Conservation (phyloP, 2,888 invertebrate species). For the Teinopalpus imperialis region DNA sequence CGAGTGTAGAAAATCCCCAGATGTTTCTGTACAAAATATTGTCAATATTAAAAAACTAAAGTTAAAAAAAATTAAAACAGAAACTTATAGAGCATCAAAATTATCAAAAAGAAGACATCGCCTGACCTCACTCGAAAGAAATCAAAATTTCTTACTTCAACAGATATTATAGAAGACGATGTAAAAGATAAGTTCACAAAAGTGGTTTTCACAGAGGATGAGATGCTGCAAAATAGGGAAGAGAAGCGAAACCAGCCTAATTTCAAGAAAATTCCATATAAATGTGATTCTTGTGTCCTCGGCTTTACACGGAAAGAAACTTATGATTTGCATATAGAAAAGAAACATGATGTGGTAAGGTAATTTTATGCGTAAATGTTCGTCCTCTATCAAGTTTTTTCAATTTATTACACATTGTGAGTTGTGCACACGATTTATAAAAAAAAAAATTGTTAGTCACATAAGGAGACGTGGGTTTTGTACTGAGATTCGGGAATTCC, state of each 20-base stretch:
- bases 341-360: slow-evolving; percentile 49
- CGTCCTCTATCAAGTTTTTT: too few species aligned
- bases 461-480: too few species aligned
- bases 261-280: slow-evolving; percentile 56
- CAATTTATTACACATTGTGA: too few species aligned
- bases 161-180: slow-evolving; percentile 24
- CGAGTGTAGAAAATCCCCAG: neutral
- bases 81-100: slow-evolving; percentile 10
- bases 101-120: slow-evolving; percentile 13
- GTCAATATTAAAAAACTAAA: neutral
- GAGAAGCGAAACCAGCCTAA: slow-evolving; percentile 54
- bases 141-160: neutral
- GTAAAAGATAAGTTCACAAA: slow-evolving; percentile 42
- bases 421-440: too few species aligned
- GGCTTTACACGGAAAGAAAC: slow-evolving; percentile 51
- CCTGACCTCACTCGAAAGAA: too few species aligned
- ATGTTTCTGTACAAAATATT: neutral
- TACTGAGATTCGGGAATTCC: too few species aligned
- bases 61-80: slow-evolving; percentile 22
- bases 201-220: slow-evolving; percentile 47
- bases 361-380: neutral
- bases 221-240: slow-evolving; percentile 49
- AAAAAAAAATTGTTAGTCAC: too few species aligned
- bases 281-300: slow-evolving; percentile 58
- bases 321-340: slow-evolving; percentile 42